Evolutionary conservation across 2,888 invertebrate genomes (phyloP).

Genomic region (Troides oblongomaculatus): DNA sequence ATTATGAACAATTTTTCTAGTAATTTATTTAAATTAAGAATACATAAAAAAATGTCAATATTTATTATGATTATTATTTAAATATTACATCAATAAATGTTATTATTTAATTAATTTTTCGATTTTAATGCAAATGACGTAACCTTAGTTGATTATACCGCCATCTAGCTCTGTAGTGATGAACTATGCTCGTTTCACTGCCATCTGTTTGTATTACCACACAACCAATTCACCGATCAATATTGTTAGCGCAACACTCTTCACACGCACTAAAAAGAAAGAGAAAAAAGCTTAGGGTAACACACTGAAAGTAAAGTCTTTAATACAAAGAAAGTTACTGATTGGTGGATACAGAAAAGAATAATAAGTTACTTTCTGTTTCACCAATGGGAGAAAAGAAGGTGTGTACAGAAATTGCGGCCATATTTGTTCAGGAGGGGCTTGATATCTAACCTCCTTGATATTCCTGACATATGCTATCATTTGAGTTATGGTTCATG

Average conservation of each 20-base stretch:
- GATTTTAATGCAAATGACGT: neutral
- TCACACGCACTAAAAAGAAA: conserved; percentile 55
- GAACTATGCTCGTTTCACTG: conserved; percentile 55
- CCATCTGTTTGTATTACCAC: conserved; percentile 52
- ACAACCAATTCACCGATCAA: conserved; percentile 48
- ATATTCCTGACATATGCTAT: conserved; percentile 75
- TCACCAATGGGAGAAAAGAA: conserved; percentile 60
- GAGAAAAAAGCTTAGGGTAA: conserved; percentile 58
- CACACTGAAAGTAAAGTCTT: conserved; percentile 62
- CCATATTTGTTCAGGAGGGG: conserved; percentile 76
- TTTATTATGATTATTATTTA: no score
- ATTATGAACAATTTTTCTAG: no score
- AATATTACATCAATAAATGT: no score
- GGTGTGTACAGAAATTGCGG: conserved; percentile 58
- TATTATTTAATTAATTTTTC: no score
- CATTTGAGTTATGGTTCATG: conserved; percentile 76
- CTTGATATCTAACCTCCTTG: conserved; percentile 70
- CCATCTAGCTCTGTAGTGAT: conserved; percentile 51
- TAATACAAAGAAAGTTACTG: conserved; percentile 55
- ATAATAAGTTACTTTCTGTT: conserved; percentile 56
- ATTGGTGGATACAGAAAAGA: conserved; percentile 63
- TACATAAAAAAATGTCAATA: no score
- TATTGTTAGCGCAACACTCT: conserved; percentile 47
- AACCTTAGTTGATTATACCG: conserved; percentile 27
- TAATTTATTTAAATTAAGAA: no score